phyloP scores from a whole-genome alignment of 2,888 invertebrate species.

The Orthonychiurus folsomi region DNA sequence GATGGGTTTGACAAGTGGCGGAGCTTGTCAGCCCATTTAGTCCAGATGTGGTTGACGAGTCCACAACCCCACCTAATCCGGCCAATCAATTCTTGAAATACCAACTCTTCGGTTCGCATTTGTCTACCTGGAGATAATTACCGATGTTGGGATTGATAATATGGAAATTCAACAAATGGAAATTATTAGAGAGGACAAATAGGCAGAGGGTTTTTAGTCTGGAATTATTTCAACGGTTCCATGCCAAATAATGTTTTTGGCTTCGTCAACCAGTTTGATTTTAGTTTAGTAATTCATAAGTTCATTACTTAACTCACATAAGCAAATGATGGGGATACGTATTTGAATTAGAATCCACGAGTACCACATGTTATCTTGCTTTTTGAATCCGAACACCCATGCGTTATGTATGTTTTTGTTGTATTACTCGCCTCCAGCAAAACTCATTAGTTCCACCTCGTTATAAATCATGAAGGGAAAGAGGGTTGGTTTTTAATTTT shows the following conservation, averaged over 20 bases:
- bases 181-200: not conserved
- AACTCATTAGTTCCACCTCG: not conserved
- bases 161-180: slow-evolving; percentile 8
- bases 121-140: slow-evolving; percentile 17
- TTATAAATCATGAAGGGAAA: not conserved
- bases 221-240: too few relatives aligned
- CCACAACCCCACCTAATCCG: slow-evolving; percentile 3
- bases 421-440: not conserved
- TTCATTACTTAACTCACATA: too few relatives aligned
- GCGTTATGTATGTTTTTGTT: too few relatives aligned
- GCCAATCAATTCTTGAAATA: not conserved
- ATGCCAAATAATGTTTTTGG: too few relatives aligned
- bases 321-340: too few relatives aligned
- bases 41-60: not conserved
- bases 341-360: too few relatives aligned
- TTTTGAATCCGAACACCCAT: too few relatives aligned
- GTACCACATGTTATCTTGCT: too few relatives aligned
- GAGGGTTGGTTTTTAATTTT: slow-evolving; percentile 12
- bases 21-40: not conserved
- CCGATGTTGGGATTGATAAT: slow-evolving; percentile 13
- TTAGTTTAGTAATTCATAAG: too few relatives aligned
- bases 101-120: not conserved
- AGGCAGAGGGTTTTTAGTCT: not conserved
- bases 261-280: too few relatives aligned
- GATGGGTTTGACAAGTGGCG: not conserved